Evolutionary conservation across 2,113 vertebrate species (phyloP), one percentile per base, ranked within the genome.

Genomic region (Plecturocebus donacophilus): DNA sequence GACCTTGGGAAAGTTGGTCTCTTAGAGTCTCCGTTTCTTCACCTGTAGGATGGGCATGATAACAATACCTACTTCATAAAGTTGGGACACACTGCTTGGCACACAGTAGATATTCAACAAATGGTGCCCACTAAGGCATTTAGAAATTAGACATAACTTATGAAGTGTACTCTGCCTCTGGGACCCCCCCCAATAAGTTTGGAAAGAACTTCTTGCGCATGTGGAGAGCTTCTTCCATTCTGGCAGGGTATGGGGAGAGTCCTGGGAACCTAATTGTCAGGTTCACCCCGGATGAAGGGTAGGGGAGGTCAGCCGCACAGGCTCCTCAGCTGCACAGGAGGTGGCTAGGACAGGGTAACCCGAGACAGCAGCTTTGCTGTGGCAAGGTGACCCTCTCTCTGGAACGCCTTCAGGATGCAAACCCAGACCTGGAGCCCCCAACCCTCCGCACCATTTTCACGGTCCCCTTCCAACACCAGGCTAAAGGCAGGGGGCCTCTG

Each of bases 301-400:
- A 20, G 30, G 56, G 42, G 30, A 32, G 10, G 64, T 19, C 56
- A 73, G 68, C 14, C 77, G 32, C 85, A 16, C 75, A 52, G 73
- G 35, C 25, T 70, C 54, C 64, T 49, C 71, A n/a, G 61, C 66
- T 25, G n/a, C 73, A 17, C 21, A 38, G 75, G 42, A 70, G 58
- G 61, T 4, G 52, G 25, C 70, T 27, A 61, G 82, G 70, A 42
- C 54, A 56, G 68, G 38, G 87, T 42, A 79, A 79, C 19, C 52
- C 7, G 32, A 87, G 54, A 70, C 27, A 35, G 52, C 1, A 68
- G 87, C 79, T 90, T 54, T 11, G 64, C 58, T 45, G 52, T 25
- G 52, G 49, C 79, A 87, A 96, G n/a, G 83, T 73, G 84, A 96
- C 47, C 77, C 73, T 77, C 45, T 92, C 58, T 93, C 54, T 68